Evolutionary conservation across 2,888 invertebrate genomes (phyloP).

Genomic region (Torymus tubicola): DNA sequence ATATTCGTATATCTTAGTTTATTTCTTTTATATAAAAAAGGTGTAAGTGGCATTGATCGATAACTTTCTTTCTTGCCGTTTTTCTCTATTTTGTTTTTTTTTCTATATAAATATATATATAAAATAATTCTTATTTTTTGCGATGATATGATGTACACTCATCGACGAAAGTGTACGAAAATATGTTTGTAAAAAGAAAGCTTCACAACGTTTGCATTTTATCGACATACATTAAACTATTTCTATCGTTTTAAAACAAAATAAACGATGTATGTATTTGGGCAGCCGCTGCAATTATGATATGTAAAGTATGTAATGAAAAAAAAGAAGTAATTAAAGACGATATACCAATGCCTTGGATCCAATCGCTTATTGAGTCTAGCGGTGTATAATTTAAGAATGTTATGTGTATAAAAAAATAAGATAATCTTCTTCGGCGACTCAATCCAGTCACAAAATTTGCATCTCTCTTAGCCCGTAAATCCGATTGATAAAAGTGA

Average conservation of each 20-base stretch:
- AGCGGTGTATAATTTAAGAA: slow-evolving; percentile 54
- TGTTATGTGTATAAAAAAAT: slow-evolving; percentile 53
- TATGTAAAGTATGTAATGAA: slow-evolving; percentile 65
- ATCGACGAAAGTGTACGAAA: slow-evolving; percentile 53
- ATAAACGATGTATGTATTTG: slow-evolving; percentile 50
- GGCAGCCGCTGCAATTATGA: slow-evolving; percentile 64
- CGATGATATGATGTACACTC: slow-evolving; percentile 43
- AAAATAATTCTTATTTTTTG: slow-evolving; percentile 51
- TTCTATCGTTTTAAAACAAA: slow-evolving; percentile 45
- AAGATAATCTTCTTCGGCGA: slow-evolving; percentile 45
- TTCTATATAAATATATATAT: background rate
- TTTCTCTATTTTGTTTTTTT: slow-evolving; percentile 44
- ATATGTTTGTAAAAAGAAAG: slow-evolving; percentile 53
- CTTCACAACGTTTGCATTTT: slow-evolving; percentile 53
- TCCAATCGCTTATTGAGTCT: slow-evolving; percentile 64
- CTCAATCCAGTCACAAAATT: slow-evolving; percentile 58
- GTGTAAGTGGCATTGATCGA: slow-evolving; percentile 53
- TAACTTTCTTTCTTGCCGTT: slow-evolving; percentile 52
- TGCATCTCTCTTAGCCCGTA: slow-evolving; percentile 54
- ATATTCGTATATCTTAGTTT: slow-evolving; percentile 47
- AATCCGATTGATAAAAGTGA: slow-evolving; percentile 28
- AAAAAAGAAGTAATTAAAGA: slow-evolving; percentile 59
- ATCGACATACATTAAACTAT: slow-evolving; percentile 48
- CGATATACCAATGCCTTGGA: slow-evolving; percentile 70
- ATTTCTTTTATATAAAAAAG: slow-evolving; percentile 40